Conservation (phyloP, 2,797 vertebrate genomes). For the Alca torda region DNA sequence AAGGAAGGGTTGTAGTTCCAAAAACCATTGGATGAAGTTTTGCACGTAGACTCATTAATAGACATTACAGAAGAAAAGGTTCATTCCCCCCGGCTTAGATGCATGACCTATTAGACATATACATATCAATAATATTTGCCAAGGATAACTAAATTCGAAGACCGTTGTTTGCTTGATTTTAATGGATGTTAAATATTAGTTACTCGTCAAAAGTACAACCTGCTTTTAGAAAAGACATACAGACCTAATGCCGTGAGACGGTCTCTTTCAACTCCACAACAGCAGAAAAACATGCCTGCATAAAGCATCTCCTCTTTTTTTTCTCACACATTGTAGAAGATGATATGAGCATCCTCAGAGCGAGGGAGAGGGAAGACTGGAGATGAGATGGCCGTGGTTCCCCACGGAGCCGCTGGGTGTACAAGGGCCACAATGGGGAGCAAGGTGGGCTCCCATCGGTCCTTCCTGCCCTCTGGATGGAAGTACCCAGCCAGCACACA, state of each 20-base stretch:
- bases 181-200: not conserved
- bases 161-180: not conserved
- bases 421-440: not conserved
- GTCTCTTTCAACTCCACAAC: not conserved
- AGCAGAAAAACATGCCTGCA: not conserved
- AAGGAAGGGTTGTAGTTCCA: slow-evolving; percentile 54
- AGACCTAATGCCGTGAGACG: not conserved
- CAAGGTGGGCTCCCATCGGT: not conserved
- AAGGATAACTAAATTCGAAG: not conserved
- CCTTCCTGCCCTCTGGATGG: not conserved
- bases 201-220: not conserved
- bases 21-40: slow-evolving; percentile 44
- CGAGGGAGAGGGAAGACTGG: not conserved
- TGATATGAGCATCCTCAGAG: not conserved
- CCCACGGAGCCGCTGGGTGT: fast-evolving
- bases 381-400: not conserved
- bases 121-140: not conserved
- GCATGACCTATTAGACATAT: not conserved
- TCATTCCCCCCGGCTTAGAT: not conserved
- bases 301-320: not conserved
- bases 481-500: not conserved
- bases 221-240: not conserved
- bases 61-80: slow-evolving; percentile 39
- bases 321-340: not conserved
- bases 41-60: slow-evolving; percentile 56